Evolutionary conservation across 2,797 vertebrate genomes (phyloP).

Genomic region (Tiaroga cobitis): DNA sequence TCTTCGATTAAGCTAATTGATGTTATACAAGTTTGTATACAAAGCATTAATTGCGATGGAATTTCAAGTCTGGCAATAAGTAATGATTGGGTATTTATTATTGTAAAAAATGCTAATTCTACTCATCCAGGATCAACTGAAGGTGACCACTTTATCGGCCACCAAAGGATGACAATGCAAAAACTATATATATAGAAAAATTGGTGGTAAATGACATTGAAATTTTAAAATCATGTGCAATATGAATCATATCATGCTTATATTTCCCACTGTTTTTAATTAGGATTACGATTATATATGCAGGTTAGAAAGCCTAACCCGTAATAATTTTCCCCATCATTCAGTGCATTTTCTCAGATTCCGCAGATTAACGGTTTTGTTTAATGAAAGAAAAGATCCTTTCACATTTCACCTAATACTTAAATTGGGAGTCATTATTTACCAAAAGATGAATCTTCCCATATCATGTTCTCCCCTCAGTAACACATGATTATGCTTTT

Average conservation of each 20-base stretch:
- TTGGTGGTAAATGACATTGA: not conserved
- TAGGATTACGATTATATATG: not conserved
- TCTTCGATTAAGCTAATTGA: constrained; percentile 19
- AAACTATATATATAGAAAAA: not conserved
- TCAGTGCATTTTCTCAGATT: not conserved
- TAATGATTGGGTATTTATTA: constrained; percentile 31
- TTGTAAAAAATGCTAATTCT: constrained; percentile 16
- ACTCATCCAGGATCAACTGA: not conserved
- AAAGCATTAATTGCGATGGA: constrained; percentile 29
- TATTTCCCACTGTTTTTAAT: constrained; percentile 4
- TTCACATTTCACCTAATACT: not conserved
- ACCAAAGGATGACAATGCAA: not conserved
- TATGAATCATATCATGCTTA: not conserved
- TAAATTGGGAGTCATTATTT: not conserved
- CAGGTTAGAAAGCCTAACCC: not conserved
- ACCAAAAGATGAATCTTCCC: not conserved
- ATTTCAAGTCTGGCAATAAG: constrained; percentile 57
- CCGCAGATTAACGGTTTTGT: not conserved
- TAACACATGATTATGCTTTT: constrained; percentile 18
- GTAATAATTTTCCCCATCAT: not conserved
- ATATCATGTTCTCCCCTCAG: constrained; percentile 19
- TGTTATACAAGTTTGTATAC: constrained; percentile 39
- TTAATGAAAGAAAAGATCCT: not conserved
- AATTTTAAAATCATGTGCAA: constrained; percentile 13
- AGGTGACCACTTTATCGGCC: not conserved